These are phyloP conservation scores for Campoplex nolae DNA, from an alignment of 2,888 invertebrate genomes.

Conservation along the genomic window DNA sequence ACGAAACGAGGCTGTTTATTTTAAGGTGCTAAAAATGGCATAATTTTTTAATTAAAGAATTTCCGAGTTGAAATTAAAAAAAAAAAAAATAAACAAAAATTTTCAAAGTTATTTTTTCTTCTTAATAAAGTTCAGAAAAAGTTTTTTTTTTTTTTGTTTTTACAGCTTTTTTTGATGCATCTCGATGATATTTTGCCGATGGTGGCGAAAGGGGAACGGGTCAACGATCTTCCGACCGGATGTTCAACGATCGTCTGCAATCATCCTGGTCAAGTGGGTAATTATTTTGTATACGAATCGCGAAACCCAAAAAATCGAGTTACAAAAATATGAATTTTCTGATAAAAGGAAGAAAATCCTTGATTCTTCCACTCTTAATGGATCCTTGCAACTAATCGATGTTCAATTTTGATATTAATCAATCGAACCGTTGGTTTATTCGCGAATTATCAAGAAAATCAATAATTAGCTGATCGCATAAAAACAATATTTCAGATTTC, in stretches of 20 bases:
- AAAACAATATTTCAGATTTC: background rate
- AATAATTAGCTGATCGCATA: background rate
- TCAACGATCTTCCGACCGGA: slow-evolving; percentile 87
- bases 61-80: background rate
- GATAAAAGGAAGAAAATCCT: background rate
- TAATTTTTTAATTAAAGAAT: background rate
- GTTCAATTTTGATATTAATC: too few species aligned
- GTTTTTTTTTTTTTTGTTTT: background rate
- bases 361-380: background rate
- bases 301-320: background rate
- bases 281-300: slow-evolving; percentile 42
- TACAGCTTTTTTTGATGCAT: slow-evolving; percentile 93
- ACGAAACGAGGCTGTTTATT: background rate
- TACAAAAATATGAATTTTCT: background rate
- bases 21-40: background rate
- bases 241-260: slow-evolving; percentile 92
- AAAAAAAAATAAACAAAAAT: background rate
- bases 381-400: background rate
- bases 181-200: slow-evolving; percentile 92
- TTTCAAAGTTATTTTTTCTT: background rate
- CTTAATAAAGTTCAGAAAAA: background rate
- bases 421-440: too few species aligned
- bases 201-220: slow-evolving; percentile 81
- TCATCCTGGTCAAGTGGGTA: slow-evolving; percentile 87
- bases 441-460: background rate